Evolutionary conservation across 1,140 invertebrate genomes (phyloP).

Genomic region (Leptinotarsa undecemlineata): DNA sequence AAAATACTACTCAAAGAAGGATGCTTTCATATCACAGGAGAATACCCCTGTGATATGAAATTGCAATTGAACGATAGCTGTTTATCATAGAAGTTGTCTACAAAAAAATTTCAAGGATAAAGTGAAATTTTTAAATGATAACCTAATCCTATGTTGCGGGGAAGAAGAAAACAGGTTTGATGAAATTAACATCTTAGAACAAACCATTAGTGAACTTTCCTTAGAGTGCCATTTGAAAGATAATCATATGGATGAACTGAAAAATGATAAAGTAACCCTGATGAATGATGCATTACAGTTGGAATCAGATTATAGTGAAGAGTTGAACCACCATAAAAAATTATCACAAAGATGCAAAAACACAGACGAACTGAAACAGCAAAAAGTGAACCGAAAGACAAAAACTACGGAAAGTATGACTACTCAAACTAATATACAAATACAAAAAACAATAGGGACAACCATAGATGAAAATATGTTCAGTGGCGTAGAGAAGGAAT

Average conservation of each 20-base stretch:
- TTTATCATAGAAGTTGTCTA: conserved; percentile 14
- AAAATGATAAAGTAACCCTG: neutral
- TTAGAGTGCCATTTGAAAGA: neutral
- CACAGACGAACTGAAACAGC: neutral
- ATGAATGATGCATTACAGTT: conserved; percentile 3
- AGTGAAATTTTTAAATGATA: conserved; percentile 12
- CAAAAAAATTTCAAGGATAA: conserved; percentile 4
- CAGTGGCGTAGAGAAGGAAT: too few relatives aligned
- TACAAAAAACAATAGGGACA: conserved; percentile 9
- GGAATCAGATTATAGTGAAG: neutral
- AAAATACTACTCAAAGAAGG: too few relatives aligned
- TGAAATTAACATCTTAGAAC: conserved; percentile 9
- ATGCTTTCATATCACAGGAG: too few relatives aligned
- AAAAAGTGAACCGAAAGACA: neutral
- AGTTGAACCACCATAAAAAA: neutral
- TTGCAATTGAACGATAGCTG: too few relatives aligned
- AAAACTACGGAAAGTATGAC: neutral
- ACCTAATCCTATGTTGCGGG: neutral
- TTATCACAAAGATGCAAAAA: conserved; percentile 8
- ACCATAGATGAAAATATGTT: neutral
- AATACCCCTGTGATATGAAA: too few relatives aligned
- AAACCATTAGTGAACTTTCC: conserved; percentile 14
- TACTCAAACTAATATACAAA: neutral
- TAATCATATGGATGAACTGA: conserved; percentile 6
- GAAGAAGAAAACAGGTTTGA: neutral